A percentile compares a stretch with the other conserved stretches of the same genome.
Evolutionary conservation across 2,888 invertebrate species (phyloP).

Genomic region (Nomada ferruginata): DNA sequence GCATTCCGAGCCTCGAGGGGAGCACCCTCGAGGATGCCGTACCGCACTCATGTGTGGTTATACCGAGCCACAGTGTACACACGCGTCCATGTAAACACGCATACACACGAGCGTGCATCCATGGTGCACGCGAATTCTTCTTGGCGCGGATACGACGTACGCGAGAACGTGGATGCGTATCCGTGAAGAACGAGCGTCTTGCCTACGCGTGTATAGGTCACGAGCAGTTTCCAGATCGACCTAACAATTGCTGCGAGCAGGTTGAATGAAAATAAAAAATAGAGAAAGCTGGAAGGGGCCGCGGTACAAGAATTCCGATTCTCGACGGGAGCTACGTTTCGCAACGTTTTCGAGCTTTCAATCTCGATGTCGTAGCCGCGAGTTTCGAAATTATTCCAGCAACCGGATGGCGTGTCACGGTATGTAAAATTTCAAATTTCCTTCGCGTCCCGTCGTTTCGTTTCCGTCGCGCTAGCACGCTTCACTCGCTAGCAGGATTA

Average conservation of each 20-base stretch:
- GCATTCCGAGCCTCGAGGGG: constrained; percentile 77
- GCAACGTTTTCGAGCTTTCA: neutral
- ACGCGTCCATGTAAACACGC: neutral
- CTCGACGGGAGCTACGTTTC: neutral
- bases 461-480: neutral
- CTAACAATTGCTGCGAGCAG: constrained; percentile 25
- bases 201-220: constrained; percentile 28
- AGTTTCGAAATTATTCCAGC: constrained; percentile 19
- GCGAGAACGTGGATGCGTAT: constrained; percentile 39
- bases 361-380: neutral
- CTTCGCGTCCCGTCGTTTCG: neutral
- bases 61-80: constrained; percentile 31
- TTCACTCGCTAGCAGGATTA: constrained; percentile 6
- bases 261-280: neutral
- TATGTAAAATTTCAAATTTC: constrained; percentile 31
- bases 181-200: constrained; percentile 27
- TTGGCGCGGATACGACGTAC: constrained; percentile 31
- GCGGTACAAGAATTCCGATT: neutral
- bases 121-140: constrained; percentile 52
- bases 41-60: constrained; percentile 39
- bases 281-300: neutral
- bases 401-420: constrained; percentile 13
- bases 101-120: neutral
- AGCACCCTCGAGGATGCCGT: constrained; percentile 68
- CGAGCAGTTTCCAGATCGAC: constrained; percentile 17